These are phyloP conservation scores for Sebastes iracundus DNA, from an alignment of 2,797 vertebrate genomes.

Conservation along the genomic window DNA sequence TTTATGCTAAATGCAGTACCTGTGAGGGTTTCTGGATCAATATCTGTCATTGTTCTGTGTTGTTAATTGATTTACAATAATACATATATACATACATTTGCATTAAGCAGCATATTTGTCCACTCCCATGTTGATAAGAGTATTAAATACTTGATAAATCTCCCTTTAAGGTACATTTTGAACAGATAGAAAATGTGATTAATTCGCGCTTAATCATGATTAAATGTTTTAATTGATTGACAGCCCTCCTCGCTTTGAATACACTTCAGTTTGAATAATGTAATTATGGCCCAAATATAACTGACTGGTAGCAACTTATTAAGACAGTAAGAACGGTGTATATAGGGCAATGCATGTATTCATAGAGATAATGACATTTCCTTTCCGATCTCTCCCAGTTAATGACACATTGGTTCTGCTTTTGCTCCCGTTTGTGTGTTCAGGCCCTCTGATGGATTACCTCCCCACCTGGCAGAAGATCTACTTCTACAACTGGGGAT, in stretches of 20 bases:
- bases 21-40: too few relatives aligned
- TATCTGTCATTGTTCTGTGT: too few relatives aligned
- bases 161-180: too few relatives aligned
- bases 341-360: background rate
- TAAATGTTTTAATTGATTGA: too few relatives aligned
- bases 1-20: too few relatives aligned
- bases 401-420: background rate
- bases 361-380: background rate
- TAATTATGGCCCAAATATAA: background rate
- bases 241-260: background rate
- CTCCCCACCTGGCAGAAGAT: conserved; percentile 98
- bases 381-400: background rate
- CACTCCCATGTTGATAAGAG: accelerated
- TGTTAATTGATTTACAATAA: too few relatives aligned
- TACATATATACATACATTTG: too few relatives aligned
- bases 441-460: conserved; percentile 97
- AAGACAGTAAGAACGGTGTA: too few relatives aligned
- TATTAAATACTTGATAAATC: too few relatives aligned
- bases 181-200: too few relatives aligned
- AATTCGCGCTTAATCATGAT: too few relatives aligned
- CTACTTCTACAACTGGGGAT: conserved; percentile 99
- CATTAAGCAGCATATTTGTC: too few relatives aligned
- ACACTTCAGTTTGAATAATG: background rate
- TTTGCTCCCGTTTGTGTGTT: background rate
- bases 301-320: background rate